phyloP scores from a whole-genome alignment of 2,113 vertebrate genomes.

The Athene noctua region DNA sequence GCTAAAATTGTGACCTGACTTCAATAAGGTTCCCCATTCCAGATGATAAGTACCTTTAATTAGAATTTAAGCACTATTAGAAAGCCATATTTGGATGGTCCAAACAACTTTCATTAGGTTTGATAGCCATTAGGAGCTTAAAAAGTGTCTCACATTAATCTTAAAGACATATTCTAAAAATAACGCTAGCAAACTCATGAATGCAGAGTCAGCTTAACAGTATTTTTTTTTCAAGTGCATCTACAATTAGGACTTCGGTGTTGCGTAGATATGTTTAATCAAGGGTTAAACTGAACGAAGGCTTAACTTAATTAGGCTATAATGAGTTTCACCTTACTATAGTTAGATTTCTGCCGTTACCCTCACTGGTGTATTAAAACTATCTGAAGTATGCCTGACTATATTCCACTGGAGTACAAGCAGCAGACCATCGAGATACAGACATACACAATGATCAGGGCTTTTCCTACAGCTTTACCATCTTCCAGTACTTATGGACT shows the following conservation, averaged over 20 bases:
- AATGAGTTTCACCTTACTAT: neutral
- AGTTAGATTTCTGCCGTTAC: neutral
- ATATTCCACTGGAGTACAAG: neutral
- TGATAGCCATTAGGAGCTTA: neutral
- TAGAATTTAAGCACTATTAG: neutral
- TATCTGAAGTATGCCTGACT: neutral
- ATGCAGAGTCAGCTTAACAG: neutral
- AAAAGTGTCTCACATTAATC: neutral
- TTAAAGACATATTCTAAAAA: neutral
- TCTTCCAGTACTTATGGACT: neutral
- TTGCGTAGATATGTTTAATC: neutral
- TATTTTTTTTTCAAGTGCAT: neutral
- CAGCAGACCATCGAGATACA: neutral
- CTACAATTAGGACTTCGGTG: neutral
- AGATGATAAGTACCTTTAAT: slow-evolving; percentile 17
- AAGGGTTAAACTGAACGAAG: neutral
- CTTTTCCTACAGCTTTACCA: neutral
- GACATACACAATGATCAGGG: neutral
- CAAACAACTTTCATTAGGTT: neutral
- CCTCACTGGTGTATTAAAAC: neutral
- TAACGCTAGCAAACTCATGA: neutral
- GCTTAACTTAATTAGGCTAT: neutral
- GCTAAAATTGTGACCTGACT: neutral
- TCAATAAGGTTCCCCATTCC: neutral
- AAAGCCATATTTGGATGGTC: neutral